These are phyloP conservation scores for Helicolenus hilgendorfi DNA, from an alignment of 2,797 vertebrate genomes.

Conservation along the genomic window DNA sequence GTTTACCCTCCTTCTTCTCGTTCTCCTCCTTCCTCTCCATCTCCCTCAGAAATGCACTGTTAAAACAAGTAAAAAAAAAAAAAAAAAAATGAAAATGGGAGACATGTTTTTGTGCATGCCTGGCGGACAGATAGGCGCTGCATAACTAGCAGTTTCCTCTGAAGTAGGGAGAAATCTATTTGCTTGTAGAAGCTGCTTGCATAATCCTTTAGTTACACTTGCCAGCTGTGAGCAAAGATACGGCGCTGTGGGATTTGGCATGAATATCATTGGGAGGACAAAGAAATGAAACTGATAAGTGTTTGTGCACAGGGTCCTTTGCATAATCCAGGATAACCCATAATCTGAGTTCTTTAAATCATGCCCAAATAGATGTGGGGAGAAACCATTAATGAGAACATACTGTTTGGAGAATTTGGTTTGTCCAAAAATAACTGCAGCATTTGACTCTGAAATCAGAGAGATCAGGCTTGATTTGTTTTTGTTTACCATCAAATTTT, in stretches of 20 bases:
- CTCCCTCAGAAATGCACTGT: constrained; percentile 72
- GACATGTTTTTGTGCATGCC: constrained; percentile 87
- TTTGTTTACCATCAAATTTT: neutral
- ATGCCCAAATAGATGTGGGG: constrained; percentile 71
- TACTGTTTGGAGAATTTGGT: constrained; percentile 43
- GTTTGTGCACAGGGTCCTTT: constrained; percentile 86
- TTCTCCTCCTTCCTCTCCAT: constrained; percentile 28
- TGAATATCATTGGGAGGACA: constrained; percentile 92
- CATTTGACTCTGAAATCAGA: constrained; percentile 33
- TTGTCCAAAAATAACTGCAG: constrained; percentile 44
- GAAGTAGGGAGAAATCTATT: constrained; percentile 93
- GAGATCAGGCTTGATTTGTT: constrained; percentile 26
- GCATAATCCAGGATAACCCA: constrained; percentile 91
- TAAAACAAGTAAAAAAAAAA: constrained; percentile 82
- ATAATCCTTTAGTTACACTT: constrained; percentile 97
- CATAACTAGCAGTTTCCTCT: constrained; percentile 90
- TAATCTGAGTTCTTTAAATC: constrained; percentile 87
- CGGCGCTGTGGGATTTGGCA: constrained; percentile 88
- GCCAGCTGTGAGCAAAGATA: constrained; percentile 98
- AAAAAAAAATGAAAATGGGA: constrained; percentile 63
- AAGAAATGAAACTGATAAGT: constrained; percentile 93
- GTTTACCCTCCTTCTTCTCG: constrained; percentile 38
- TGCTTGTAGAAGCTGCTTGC: constrained; percentile 92
- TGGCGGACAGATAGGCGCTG: constrained; percentile 88
- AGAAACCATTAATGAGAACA: constrained; percentile 71